A percentile compares a stretch with the other conserved stretches of the same genome.
phyloP scores from a whole-genome alignment of 23 tunicate genomes.

The Styela plicata region DNA sequence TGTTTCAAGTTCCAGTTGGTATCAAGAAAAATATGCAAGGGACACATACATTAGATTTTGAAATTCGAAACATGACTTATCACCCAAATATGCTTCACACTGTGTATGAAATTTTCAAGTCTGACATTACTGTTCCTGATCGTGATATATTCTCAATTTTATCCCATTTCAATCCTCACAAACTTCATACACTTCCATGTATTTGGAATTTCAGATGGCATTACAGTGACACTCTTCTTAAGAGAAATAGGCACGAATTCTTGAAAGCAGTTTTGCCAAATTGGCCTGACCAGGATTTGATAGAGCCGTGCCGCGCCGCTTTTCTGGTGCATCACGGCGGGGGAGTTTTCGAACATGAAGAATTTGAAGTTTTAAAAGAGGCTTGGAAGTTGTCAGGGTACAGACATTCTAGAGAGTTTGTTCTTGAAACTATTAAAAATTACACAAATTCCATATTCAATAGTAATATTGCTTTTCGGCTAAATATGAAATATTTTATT shows the following conservation, averaged over 20 bases:
- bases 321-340: conserved; percentile 1
- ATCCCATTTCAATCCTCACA: conserved; percentile 47
- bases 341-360: background rate
- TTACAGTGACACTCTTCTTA: background rate
- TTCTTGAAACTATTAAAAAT: background rate
- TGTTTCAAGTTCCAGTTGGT: conserved; percentile 42
- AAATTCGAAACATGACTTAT: conserved; percentile 35
- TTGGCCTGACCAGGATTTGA: background rate
- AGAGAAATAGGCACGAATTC: background rate
- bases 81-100: conserved; percentile 44
- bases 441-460: background rate
- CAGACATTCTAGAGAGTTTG: background rate
- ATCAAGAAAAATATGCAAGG: background rate
- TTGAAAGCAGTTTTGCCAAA: background rate
- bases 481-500: too few species aligned
- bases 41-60: background rate
- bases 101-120: conserved; percentile 28
- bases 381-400: background rate
- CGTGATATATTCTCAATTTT: conserved; percentile 42
- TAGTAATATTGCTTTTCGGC: too few species aligned
- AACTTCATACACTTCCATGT: conserved; percentile 24
- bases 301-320: background rate
- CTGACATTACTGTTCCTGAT: conserved; percentile 35
- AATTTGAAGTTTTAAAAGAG: background rate
- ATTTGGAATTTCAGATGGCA: conserved; percentile 48